Percentiles rank a stretch among this genome's conserved stretches.
Evolutionary conservation across 2,888 invertebrate genomes (phyloP).

Genomic region (Abrostola triplasia): DNA sequence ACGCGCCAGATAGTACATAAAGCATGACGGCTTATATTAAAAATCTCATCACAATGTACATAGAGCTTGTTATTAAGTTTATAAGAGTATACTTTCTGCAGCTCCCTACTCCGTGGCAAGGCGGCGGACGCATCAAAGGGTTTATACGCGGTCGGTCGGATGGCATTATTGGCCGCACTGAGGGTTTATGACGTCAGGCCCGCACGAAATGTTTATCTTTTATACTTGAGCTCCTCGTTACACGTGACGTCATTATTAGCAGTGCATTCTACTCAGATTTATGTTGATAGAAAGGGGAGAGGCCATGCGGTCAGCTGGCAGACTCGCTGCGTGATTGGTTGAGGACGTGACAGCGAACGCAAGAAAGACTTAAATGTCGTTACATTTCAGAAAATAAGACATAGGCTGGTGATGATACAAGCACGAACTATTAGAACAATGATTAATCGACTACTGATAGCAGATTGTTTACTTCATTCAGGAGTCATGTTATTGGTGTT

Average conservation of each 20-base stretch:
- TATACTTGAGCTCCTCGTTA: slow-evolving; percentile 26
- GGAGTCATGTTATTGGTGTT: too few species aligned
- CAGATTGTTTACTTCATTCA: too few species aligned
- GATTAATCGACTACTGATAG: too few species aligned
- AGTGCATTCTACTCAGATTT: slow-evolving; percentile 14
- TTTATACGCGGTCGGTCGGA: slow-evolving; percentile 44
- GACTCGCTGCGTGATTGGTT: too few species aligned
- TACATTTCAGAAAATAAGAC: too few species aligned
- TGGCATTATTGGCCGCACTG: slow-evolving; percentile 40
- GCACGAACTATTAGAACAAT: too few species aligned
- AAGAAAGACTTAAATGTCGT: too few species aligned
- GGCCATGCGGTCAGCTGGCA: too few species aligned
- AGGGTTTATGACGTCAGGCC: slow-evolving; percentile 46
- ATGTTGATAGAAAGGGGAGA: neutral
- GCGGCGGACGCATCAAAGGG: slow-evolving; percentile 46
- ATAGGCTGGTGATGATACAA: too few species aligned
- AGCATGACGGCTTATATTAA: too few species aligned
- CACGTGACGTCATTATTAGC: slow-evolving; percentile 32
- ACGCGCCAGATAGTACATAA: too few species aligned
- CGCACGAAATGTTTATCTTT: slow-evolving; percentile 35
- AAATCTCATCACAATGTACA: neutral
- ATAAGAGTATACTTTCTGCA: slow-evolving; percentile 16
- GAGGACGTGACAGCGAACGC: too few species aligned
- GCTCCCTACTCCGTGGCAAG: neutral
- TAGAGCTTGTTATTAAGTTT: neutral